Evolutionary conservation across 2,888 invertebrate species (phyloP), one percentile per base, ranked within the genome.

Genomic region (Opisthograptis luteolata): DNA sequence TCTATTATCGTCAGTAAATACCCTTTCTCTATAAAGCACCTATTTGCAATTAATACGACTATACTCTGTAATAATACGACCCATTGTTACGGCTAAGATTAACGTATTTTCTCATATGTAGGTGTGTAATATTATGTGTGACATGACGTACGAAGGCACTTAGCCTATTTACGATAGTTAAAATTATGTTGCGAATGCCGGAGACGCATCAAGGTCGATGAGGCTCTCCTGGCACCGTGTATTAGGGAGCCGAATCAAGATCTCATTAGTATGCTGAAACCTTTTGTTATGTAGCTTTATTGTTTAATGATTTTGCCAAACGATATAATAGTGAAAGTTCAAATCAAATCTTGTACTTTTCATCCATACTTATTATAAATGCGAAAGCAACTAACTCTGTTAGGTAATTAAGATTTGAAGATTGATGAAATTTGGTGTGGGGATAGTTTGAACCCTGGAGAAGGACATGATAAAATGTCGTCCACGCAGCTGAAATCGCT

Each of bases 121-220:
- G 3, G 7, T 1, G 3, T 6, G 1, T 20, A 6, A 3, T 7
- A 7, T 15, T n/a, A 15, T n/a, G 19, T 20, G 8, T 2, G n/a
- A 7, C 10, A 34, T 27, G 34, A 34, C 27, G 12, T 19, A 20
- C 34, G n/a, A 10, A 25, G n/a, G 2, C 31, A 30, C 10, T 32
- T 42, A 15, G 14, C 19, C 13, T 43, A 13, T 27, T 34, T 34
- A 34, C 7, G 7, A 9, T 10, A 14, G 35, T 35, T 35, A 35
- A 14, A 35, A 65, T 61, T 52, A 67, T 47, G 48, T 60, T 46
- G 43, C 47, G 24, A 28, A 13, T 44, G 34, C 20, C 53, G 56
- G 55, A 35, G 51, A 27, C 34, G 36, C 12, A 37, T 24, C 47
- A 47, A 43, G 49, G 54, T 31, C 43, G 32, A 27, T 30, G 25